A percentile compares a stretch with the other conserved stretches of the same genome.
Evolutionary conservation across 2,113 vertebrate species (phyloP).

Genomic region (Romanogobio albipinnatus): DNA sequence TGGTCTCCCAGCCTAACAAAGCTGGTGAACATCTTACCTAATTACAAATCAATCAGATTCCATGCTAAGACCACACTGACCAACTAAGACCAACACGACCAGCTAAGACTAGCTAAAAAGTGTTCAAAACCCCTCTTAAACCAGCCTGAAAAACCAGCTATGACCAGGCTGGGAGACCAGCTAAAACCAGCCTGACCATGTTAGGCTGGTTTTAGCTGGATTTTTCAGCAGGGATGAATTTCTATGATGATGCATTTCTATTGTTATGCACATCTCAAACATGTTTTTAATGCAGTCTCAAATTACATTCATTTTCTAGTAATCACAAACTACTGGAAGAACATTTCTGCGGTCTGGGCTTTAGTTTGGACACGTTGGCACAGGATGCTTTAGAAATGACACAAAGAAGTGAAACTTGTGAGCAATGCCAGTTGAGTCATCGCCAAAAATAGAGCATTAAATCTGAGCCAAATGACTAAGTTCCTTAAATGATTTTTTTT

Average conservation of each 20-base stretch:
- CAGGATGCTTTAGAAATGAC: slow-evolving; percentile 6
- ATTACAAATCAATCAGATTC: no score
- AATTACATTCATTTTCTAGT: neutral
- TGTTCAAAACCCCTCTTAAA: no score
- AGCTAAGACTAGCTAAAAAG: no score
- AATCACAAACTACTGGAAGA: neutral
- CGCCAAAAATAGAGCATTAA: slow-evolving; percentile 30
- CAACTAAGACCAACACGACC: no score
- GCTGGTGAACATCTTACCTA: no score
- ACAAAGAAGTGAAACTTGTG: slow-evolving; percentile 49
- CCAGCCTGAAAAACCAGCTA: no score
- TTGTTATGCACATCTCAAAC: neutral
- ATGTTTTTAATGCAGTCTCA: neutral
- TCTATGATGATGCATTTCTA: neutral
- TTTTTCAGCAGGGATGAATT: no score
- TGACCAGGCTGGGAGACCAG: no score
- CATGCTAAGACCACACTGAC: no score
- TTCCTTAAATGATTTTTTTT: neutral
- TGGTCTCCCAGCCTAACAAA: no score
- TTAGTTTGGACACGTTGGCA: neutral
- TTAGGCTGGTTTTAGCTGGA: no score
- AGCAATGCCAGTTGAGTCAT: slow-evolving; percentile 47
- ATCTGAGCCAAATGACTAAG: slow-evolving; percentile 27
- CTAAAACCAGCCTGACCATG: no score
- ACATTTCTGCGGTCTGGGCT: neutral